Evolutionary conservation across 2,113 vertebrate species (phyloP), one percentile per base, ranked within the genome.

Genomic region (Beaufortia kweichowensis): DNA sequence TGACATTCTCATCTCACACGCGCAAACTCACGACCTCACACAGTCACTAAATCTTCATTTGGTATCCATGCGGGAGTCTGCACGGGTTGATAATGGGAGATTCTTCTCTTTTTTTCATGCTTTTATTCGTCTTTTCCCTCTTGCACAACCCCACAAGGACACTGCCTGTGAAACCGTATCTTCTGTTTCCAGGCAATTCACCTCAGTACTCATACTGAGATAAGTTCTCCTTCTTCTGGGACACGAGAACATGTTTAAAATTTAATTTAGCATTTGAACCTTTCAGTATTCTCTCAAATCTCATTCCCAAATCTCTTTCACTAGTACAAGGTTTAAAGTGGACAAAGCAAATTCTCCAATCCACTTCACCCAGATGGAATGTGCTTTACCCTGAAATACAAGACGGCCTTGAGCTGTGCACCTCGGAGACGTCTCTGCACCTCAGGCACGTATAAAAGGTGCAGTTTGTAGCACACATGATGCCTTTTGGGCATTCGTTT

Each of bases 41-140:
- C 55, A 61, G 57, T 56, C 68, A 59, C n/a, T 59, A 59, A 71
- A 59, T 71, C 68, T 71, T 71, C 31, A 41, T 71, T 71, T 59
- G 33, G 68, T 28, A 15, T 2, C 53, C 26, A 29, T 39, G 50
- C 14, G 50, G 67, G 67, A 56, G 67, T 35, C 50, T 43, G 70
- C 14, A 57, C 14, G 57, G 55, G 57, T 74, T 74, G 17, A 61
- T 61, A 61, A 29, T 31, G 35, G 43, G 57, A 74, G 35, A 48
- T 74, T 17, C 11, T 31, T 71, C 53, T 39, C 9, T 11, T 57
- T 28, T 73, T 73, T 61, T 26, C 28, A 29, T 61, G 46, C 19
- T 74, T 26, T 1, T 74, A 31, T 46, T 61, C 17, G 29, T 48
- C 23, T 46, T 61, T 48, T 31, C 70, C 56, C 57, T 48, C 70